Base-by-base conservation (phyloP, 2,113 vertebrate genomes). In the Cranoglanis bouderius region DNA sequence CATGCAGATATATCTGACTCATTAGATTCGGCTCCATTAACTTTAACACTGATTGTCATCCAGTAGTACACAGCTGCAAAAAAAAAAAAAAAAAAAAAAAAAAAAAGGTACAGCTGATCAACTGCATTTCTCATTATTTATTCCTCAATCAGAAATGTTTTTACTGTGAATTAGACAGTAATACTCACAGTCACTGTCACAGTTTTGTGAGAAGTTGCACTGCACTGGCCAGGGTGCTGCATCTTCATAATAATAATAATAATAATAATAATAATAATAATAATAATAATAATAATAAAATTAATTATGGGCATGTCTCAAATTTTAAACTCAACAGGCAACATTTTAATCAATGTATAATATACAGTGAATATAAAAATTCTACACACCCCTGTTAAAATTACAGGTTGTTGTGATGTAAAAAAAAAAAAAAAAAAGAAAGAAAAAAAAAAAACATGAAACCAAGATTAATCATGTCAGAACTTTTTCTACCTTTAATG, bases 21-120 rank as follows among this genome's bases (percentile, higher is more conserved):
- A 46, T 67, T 78, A 49, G 13, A 35, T 1, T n/a, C 1, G 24
- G 21, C 40, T 40, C 32, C 55, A 21, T 18, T 55, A 40, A 86
- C 82, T 13, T 65, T 46, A 38, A 91, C 53, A 70, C 10, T 55
- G 21, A 87, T 55, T 26, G 51, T 74, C 81, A 91, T 89, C 89
- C 89, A 91, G 74, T 90, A 91, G 70, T 65, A 90, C 6, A 82
- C 78, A 82, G 1, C 90, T 91, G 32, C n/a, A 63, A 70, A 8
- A 46, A 8, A 61, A n/a, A 75, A 9, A n/a, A 72, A 16, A 43
- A 43, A 43, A n/a, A 46, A 8, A 61, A n/a, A 75, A 51, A 51
- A 51, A 51, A 12, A 12, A 6, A 7, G 3, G n/a, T 19, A 83
- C 40, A 85, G 55, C 14, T 80, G 59, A 63, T 51, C 57, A 85